A percentile compares a stretch with the other conserved stretches of the same genome.
These are phyloP conservation scores for Stenotaenia linearis DNA, from an alignment of 2,888 invertebrate species.

Conservation along the genomic window DNA sequence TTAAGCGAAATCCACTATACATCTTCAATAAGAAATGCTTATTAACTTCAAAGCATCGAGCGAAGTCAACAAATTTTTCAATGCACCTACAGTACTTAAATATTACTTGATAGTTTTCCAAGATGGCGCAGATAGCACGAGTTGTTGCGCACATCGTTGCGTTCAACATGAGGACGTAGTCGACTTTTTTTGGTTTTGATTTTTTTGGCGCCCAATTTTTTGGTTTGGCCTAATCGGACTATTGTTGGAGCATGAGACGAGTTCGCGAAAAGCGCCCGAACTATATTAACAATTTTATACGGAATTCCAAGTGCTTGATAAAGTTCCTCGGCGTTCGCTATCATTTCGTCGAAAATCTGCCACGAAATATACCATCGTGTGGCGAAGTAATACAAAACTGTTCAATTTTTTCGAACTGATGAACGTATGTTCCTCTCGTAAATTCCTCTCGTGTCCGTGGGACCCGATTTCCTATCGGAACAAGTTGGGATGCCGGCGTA, in stretches of 20 bases:
- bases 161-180: slow-evolving; percentile 96
- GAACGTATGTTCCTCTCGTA: too few relatives aligned
- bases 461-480: slow-evolving; percentile 98
- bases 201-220: slow-evolving; percentile 57
- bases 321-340: slow-evolving; percentile 87
- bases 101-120: slow-evolving; percentile 79
- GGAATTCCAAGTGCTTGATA: slow-evolving; percentile 82
- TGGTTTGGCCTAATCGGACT: slow-evolving; percentile 93
- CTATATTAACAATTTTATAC: slow-evolving; percentile 94
- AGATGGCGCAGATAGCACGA: slow-evolving; percentile 81
- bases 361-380: slow-evolving; percentile 92
- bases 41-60: too few relatives aligned
- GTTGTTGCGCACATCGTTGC: slow-evolving; percentile 99
- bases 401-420: slow-evolving; percentile 99
- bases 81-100: too few relatives aligned
- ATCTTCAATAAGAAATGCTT: too few relatives aligned
- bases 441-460: slow-evolving; percentile 99
- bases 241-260: slow-evolving; percentile 99
- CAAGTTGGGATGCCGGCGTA: slow-evolving; percentile 98
- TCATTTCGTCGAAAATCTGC: slow-evolving; percentile 99
- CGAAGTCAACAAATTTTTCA: too few relatives aligned
- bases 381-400: slow-evolving; percentile 97
- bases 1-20: too few relatives aligned
- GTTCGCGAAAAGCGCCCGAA: slow-evolving; percentile 93
- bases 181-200: too few relatives aligned